Evolutionary conservation across 2,113 vertebrate species (phyloP).

Genomic region (Podocnemis expansa): DNA sequence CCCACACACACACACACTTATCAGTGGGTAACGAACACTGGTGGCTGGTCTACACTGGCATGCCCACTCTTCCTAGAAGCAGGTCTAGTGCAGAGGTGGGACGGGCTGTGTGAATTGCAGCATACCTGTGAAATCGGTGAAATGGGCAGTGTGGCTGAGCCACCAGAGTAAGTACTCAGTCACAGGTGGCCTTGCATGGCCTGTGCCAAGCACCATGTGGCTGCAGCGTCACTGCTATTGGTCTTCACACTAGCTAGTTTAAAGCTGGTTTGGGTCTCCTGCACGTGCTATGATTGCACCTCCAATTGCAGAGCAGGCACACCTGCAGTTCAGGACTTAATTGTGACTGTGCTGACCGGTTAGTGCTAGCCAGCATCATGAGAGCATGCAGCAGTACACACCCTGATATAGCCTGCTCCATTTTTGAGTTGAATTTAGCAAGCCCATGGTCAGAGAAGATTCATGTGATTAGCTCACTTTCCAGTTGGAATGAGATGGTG

Average conservation of each 20-base stretch:
- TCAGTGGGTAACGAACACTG: neutral
- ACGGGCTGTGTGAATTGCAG: neutral
- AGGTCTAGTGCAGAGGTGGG: neutral
- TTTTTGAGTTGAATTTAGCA: neutral
- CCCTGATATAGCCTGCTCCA: neutral
- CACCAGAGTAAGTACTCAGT: neutral
- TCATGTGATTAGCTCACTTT: too few species aligned
- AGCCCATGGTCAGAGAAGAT: neutral
- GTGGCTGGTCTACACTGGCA: neutral
- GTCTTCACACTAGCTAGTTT: neutral
- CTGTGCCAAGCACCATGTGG: neutral
- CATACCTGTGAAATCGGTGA: neutral
- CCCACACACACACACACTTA: too few species aligned
- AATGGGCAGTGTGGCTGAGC: neutral
- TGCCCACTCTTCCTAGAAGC: neutral
- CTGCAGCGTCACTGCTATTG: neutral
- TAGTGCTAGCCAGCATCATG: neutral
- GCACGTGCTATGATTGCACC: neutral
- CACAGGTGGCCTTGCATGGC: too few species aligned
- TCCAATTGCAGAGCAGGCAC: neutral
- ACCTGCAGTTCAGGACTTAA: neutral
- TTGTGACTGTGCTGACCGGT: neutral
- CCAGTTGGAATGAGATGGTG: neutral
- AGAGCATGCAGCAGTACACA: neutral
- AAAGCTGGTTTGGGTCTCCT: neutral